Evolutionary conservation across 53 echinoderm and acorn worm genomes (phyloP).

Genomic region (Temnopleurus reevesii): DNA sequence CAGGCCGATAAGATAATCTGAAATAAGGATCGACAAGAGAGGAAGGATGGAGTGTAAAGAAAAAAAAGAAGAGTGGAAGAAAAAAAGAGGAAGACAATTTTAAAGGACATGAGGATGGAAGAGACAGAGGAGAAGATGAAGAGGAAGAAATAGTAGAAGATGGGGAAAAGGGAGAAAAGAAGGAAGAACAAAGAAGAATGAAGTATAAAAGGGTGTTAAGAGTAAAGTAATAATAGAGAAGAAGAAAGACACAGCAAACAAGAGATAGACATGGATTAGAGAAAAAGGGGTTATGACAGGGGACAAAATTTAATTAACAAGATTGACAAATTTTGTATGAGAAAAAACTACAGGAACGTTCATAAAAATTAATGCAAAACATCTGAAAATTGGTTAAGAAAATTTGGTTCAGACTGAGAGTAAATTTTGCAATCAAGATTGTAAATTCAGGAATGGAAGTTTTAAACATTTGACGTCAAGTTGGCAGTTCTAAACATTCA

Average conservation of each 20-base stretch:
- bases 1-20: background rate
- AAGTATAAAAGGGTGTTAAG: background rate
- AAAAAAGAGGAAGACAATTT: background rate
- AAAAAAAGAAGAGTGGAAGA: background rate
- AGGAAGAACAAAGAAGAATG: background rate
- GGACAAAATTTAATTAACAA: background rate
- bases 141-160: background rate
- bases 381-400: too few relatives aligned
- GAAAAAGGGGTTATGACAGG: too few relatives aligned
- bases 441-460: too few relatives aligned
- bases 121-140: background rate
- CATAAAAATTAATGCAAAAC: too few relatives aligned
- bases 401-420: too few relatives aligned
- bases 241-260: too few relatives aligned
- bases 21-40: background rate
- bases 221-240: too few relatives aligned
- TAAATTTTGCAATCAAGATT: too few relatives aligned
- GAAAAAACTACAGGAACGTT: too few relatives aligned
- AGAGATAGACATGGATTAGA: too few relatives aligned
- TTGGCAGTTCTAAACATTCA: too few relatives aligned
- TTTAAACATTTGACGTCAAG: too few relatives aligned
- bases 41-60: background rate
- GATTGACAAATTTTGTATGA: background rate
- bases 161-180: background rate
- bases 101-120: background rate